Evolutionary conservation across 2,888 invertebrate genomes (phyloP).

Genomic region (Lithophane ornitopus): DNA sequence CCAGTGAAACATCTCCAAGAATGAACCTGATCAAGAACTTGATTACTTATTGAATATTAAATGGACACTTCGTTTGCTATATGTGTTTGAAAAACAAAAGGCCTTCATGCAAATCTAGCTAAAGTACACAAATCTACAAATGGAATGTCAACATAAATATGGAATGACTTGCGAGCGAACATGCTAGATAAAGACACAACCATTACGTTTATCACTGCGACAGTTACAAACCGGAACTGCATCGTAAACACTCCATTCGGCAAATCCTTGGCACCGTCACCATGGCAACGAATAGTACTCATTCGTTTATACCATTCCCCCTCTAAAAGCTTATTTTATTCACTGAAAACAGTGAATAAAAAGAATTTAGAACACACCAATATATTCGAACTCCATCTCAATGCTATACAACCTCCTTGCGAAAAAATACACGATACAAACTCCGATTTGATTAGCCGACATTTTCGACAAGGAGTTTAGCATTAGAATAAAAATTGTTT

Average conservation of each 20-base stretch:
- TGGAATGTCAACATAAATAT: background rate
- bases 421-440: no score
- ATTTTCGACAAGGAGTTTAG: no score
- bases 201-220: background rate
- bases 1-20: background rate
- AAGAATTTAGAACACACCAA: no score
- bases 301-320: no score
- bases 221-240: background rate
- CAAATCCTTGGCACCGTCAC: background rate
- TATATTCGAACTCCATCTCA: no score
- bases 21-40: background rate
- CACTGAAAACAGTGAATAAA: no score
- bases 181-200: background rate
- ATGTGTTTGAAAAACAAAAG: background rate
- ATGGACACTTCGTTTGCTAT: background rate
- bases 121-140: constrained; percentile 1
- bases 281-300: constrained; percentile 4
- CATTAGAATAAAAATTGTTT: no score
- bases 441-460: no score
- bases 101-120: background rate
- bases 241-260: background rate
- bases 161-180: constrained; percentile 4
- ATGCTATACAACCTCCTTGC: no score
- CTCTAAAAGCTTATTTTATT: no score
- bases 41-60: background rate